These are phyloP conservation scores for Drosophila erecta DNA, from an alignment of 1,140 invertebrate species.

Conservation along the genomic window DNA sequence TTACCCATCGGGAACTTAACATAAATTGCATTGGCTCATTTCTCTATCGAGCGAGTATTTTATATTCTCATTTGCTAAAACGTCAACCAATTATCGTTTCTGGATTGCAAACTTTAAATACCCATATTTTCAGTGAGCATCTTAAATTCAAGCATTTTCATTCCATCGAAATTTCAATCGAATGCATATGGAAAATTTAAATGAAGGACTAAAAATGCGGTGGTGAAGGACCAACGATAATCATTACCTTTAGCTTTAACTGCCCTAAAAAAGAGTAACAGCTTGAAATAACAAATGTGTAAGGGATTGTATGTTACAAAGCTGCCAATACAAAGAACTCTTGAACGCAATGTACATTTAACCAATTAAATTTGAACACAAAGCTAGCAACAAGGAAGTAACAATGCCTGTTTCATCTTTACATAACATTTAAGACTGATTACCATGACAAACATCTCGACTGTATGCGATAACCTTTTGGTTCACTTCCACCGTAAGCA, in stretches of 20 bases:
- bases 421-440: neutral
- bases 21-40: conserved; percentile 23
- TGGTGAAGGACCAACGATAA: conserved; percentile 15
- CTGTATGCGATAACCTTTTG: neutral
- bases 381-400: neutral
- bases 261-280: neutral
- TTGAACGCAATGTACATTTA: neutral
- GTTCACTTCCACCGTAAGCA: neutral
- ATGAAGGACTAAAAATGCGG: conserved; percentile 17
- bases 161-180: conserved; percentile 21
- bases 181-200: conserved; percentile 14
- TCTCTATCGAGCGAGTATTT: conserved; percentile 48
- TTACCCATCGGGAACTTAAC: neutral
- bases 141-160: conserved; percentile 62
- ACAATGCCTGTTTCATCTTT: neutral
- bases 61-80: conserved; percentile 33
- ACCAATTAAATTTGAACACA: neutral
- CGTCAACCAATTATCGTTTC: conserved; percentile 3
- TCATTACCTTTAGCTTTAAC: neutral
- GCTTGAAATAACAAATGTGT: neutral
- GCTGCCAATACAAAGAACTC: neutral
- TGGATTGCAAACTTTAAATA: conserved; percentile 34
- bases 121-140: conserved; percentile 21
- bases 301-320: neutral
- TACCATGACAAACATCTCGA: neutral